phyloP scores from a whole-genome alignment of 1,140 invertebrate genomes.

The Chironomus striatipennis region DNA sequence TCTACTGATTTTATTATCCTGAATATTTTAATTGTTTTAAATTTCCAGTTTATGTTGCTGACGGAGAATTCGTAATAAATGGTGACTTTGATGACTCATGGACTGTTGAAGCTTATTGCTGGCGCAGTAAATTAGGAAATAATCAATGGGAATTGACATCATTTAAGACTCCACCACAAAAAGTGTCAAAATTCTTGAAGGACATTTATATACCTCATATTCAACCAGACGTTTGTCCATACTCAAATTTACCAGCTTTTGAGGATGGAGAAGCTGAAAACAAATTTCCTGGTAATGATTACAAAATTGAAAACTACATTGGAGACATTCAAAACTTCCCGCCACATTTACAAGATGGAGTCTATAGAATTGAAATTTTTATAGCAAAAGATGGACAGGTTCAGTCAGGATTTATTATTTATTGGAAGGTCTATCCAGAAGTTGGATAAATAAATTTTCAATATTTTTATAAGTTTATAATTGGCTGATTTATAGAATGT shows the following conservation, averaged over 20 bases:
- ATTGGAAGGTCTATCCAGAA: background rate
- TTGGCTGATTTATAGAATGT: no score
- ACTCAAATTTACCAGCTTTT: background rate
- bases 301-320: background rate
- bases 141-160: conserved; percentile 9
- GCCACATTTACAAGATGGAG: background rate
- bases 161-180: background rate
- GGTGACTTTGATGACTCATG: background rate
- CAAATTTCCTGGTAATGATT: background rate
- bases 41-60: background rate
- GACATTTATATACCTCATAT: background rate
- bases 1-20: background rate
- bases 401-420: background rate
- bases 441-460: no score
- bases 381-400: background rate
- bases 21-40: background rate
- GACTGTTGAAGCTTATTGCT: background rate
- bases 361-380: background rate
- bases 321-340: conserved; percentile 2
- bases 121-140: conserved; percentile 11
- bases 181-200: background rate
- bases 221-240: background rate
- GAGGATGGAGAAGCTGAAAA: background rate
- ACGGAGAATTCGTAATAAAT: background rate
- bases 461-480: no score